Evolutionary conservation across 1,140 invertebrate species (phyloP), one percentile per base, ranked within the genome.

Genomic region (Drosophila obscura): DNA sequence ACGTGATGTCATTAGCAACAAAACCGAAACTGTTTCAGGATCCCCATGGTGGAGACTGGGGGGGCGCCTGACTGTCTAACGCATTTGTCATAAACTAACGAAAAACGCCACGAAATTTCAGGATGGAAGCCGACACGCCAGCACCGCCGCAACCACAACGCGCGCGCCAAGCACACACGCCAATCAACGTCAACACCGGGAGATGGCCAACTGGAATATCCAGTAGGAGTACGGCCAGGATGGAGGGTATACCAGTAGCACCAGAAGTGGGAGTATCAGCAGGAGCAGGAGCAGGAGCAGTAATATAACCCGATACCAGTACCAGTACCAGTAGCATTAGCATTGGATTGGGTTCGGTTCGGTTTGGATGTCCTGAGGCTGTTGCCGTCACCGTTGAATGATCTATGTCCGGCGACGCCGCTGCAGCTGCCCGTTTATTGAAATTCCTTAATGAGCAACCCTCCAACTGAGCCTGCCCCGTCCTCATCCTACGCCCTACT

Each of bases 401-500:
- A 88, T 87, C 82, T 88, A 87, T 82, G 78, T 4, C 9, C 31
- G 31, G 0, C 4, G 35, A 11, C 35, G 35, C 83, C 59, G 35
- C 9, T 11, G 35, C 73, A 58, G 62, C 59, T 52, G 63, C 46
- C 46, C 82, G 71, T 79, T 87, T 87, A 87, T 87, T 88, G 83
- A 87, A 87, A 87, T 87, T 87, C 78, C 82, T 88, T 87, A 87
- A 87, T 87, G 82, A 87, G 82, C 82, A 88, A 53, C 65, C 48
- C 69, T 66, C 45, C 35, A 69, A 49, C 57, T 49, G 65, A 69
- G 65, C 67, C 48, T 31, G 51, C 0, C 4, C 35, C 35, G 5
- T 13, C 22, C 22, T 2, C 22, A 24, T 3, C 22, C 22, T 22
- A 2, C 22, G 22, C 22, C 22, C 22, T 4, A 19, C 22, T 24